phyloP scores from a whole-genome alignment of 2,113 vertebrate genomes.

The Hippoglossus stenolepis region DNA sequence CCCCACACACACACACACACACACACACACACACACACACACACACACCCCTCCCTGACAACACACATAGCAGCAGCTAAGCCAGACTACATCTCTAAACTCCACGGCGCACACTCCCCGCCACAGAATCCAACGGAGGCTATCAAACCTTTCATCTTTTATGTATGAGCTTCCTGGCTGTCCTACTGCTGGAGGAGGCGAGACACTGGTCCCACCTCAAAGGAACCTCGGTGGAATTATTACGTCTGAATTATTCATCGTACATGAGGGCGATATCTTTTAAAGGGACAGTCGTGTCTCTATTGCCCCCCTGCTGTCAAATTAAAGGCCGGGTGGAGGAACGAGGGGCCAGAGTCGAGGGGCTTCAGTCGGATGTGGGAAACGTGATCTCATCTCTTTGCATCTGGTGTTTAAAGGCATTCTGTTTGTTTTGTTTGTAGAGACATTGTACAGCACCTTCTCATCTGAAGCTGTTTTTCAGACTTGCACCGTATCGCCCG shows the following conservation, averaged over 20 bases:
- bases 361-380: slow-evolving; percentile 17
- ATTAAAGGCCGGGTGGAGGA: slow-evolving; percentile 44
- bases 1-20: background rate
- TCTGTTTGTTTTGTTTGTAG: background rate
- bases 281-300: slow-evolving; percentile 65
- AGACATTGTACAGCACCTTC: no score
- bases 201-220: slow-evolving; percentile 84
- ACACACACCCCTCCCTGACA: background rate
- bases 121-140: slow-evolving; percentile 85
- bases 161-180: slow-evolving; percentile 91
- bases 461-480: no score
- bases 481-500: no score
- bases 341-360: slow-evolving; percentile 13
- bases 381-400: slow-evolving; percentile 13
- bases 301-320: slow-evolving; percentile 50
- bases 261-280: slow-evolving; percentile 72
- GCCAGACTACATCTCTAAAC: slow-evolving; percentile 59
- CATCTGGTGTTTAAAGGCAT: background rate
- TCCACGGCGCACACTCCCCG: slow-evolving; percentile 74
- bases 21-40: no score
- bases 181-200: slow-evolving; percentile 85
- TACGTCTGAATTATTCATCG: slow-evolving; percentile 74
- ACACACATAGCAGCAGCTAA: slow-evolving; percentile 46
- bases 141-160: slow-evolving; percentile 94
- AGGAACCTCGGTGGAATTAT: slow-evolving; percentile 71